phyloP scores from a whole-genome alignment of 2,888 invertebrate genomes.

The Perithous albicinctus region DNA sequence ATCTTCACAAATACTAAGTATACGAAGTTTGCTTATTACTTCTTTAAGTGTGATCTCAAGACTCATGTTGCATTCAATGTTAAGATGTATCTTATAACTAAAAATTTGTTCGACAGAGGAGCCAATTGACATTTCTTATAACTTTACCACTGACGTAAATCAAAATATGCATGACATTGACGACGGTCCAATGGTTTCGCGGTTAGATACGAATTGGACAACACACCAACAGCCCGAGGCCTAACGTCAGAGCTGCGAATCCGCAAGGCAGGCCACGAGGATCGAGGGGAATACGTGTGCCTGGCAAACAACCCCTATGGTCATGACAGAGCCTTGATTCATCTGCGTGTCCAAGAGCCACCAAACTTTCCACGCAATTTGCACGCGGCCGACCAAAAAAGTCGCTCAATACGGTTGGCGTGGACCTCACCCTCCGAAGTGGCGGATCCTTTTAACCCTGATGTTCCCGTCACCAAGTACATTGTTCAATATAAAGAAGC shows the following conservation, averaged over 20 bases:
- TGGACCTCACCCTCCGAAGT: constrained; percentile 86
- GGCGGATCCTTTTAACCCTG: constrained; percentile 83
- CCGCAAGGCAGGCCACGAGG: constrained; percentile 85
- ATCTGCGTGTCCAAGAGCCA: constrained; percentile 86
- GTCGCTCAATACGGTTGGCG: constrained; percentile 86
- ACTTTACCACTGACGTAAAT: background rate
- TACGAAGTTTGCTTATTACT: too few species aligned
- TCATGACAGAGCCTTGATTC: constrained; percentile 86
- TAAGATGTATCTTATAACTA: too few species aligned
- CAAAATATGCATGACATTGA: background rate
- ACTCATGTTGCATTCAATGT: too few species aligned
- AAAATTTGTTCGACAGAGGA: too few species aligned
- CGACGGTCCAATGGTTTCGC: background rate
- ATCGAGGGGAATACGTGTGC: constrained; percentile 88
- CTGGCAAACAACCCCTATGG: constrained; percentile 88
- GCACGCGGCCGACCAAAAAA: constrained; percentile 86
- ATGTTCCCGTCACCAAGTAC: constrained; percentile 86
- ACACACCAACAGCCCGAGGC: constrained; percentile 83
- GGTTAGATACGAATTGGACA: constrained; percentile 80
- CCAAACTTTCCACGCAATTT: constrained; percentile 88
- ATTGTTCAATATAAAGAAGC: constrained; percentile 87
- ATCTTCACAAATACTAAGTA: too few species aligned
- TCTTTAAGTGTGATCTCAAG: too few species aligned
- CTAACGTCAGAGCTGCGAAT: constrained; percentile 87
- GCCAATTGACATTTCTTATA: background rate